phyloP scores from a whole-genome alignment of 2,113 vertebrate genomes.

The Dipodomys spectabilis region DNA sequence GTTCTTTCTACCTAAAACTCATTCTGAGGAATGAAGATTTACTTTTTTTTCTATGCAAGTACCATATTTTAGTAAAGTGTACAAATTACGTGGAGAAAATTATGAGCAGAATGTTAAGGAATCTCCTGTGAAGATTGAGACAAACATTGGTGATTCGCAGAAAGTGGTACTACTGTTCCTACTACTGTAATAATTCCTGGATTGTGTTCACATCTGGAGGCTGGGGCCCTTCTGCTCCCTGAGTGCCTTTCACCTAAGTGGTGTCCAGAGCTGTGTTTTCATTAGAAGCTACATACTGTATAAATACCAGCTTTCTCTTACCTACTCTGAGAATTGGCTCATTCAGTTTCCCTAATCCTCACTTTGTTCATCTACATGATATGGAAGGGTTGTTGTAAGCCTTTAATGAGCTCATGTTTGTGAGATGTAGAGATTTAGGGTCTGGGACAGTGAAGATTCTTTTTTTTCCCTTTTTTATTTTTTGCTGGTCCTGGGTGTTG shows the following conservation, averaged over 20 bases:
- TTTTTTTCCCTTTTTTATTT: background rate
- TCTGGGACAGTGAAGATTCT: background rate
- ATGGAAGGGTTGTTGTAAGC: background rate
- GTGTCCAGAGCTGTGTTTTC: background rate
- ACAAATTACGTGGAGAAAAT: background rate
- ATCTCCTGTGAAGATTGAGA: background rate
- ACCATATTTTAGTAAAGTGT: slow-evolving; percentile 23
- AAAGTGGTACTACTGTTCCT: background rate
- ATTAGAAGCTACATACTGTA: background rate
- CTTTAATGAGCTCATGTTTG: background rate
- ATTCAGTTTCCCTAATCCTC: background rate
- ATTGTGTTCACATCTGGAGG: background rate
- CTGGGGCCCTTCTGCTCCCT: background rate
- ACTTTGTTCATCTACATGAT: background rate
- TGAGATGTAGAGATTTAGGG: background rate
- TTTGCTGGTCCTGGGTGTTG: no score
- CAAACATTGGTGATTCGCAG: background rate
- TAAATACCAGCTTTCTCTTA: background rate
- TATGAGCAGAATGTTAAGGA: background rate
- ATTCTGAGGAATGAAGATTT: background rate
- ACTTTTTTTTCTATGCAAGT: slow-evolving; percentile 7
- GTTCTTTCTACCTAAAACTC: background rate
- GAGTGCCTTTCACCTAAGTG: slow-evolving; percentile 12
- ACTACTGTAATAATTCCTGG: background rate
- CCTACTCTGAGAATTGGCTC: background rate